A percentile compares a stretch with the other conserved stretches of the same genome.
Evolutionary conservation across 2,113 vertebrate genomes (phyloP).

Genomic region (Oostethus manadensis): DNA sequence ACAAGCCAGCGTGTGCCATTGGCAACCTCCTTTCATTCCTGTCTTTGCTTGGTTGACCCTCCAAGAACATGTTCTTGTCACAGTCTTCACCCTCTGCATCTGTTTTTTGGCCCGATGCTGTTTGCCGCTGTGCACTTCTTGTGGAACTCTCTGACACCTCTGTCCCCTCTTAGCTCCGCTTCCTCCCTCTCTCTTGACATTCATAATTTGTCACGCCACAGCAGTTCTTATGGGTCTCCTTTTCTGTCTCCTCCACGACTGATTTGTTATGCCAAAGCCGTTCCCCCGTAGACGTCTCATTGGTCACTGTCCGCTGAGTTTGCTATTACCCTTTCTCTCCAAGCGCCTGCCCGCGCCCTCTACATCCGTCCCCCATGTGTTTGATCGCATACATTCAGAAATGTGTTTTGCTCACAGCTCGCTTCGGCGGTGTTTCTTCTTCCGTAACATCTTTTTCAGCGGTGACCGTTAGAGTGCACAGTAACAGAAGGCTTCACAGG

Average conservation of each 20-base stretch:
- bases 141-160: slow-evolving; percentile 17
- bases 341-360: slow-evolving; percentile 6
- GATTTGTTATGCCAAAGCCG: slow-evolving; percentile 55
- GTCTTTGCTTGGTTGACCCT: slow-evolving; percentile 28
- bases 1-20: slow-evolving; percentile 13
- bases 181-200: slow-evolving; percentile 22
- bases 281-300: slow-evolving; percentile 45
- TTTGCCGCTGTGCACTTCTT: slow-evolving; percentile 33
- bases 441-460: slow-evolving; percentile 37
- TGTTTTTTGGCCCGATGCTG: slow-evolving; percentile 16
- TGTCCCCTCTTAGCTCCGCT: slow-evolving; percentile 2
- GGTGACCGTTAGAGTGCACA: slow-evolving; percentile 16
- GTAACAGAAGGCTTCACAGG: slow-evolving; percentile 13
- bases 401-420: slow-evolving; percentile 39
- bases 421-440: slow-evolving; percentile 34
- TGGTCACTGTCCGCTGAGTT: slow-evolving; percentile 60
- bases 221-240: slow-evolving; percentile 30
- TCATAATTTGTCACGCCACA: slow-evolving; percentile 42
- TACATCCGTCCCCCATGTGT: slow-evolving; percentile 14
- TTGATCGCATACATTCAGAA: slow-evolving; percentile 50
- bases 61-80: slow-evolving; percentile 30
- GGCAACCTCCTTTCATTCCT: slow-evolving; percentile 11
- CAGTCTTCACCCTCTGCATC: background rate
- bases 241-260: slow-evolving; percentile 27
- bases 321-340: slow-evolving; percentile 42